These are phyloP conservation scores for Hippopotamus amphibius DNA, from an alignment of 2,113 vertebrate species.

Conservation along the genomic window DNA sequence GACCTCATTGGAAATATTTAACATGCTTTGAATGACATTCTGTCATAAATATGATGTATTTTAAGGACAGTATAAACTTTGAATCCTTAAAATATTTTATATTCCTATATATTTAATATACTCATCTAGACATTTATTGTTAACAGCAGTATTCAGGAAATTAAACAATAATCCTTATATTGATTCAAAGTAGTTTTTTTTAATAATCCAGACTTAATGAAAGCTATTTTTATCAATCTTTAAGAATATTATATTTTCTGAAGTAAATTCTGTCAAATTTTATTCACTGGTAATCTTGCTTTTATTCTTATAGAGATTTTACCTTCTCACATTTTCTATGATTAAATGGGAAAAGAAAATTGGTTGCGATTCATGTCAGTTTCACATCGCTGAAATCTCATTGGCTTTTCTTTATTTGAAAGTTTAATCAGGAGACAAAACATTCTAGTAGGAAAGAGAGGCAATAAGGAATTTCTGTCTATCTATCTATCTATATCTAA, in stretches of 20 bases:
- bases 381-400: not conserved
- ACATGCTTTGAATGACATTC: not conserved
- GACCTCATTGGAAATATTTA: not conserved
- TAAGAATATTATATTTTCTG: slow-evolving; percentile 50
- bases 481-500: not conserved
- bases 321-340: not conserved
- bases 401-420: not conserved
- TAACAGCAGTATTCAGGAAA: not conserved
- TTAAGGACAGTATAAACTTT: slow-evolving; percentile 22
- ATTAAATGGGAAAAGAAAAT: slow-evolving; percentile 12
- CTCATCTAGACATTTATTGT: slow-evolving; percentile 38
- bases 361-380: not conserved
- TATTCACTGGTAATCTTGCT: not conserved
- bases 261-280: slow-evolving; percentile 35
- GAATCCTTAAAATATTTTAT: not conserved
- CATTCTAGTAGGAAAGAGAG: not conserved
- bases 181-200: slow-evolving; percentile 8
- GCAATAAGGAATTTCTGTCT: not conserved
- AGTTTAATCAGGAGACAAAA: not conserved
- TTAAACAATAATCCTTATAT: slow-evolving; percentile 18
- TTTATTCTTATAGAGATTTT: slow-evolving; percentile 19
- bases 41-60: slow-evolving; percentile 33
- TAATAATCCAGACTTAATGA: slow-evolving; percentile 32
- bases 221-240: slow-evolving; percentile 38
- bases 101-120: slow-evolving; percentile 11